Percentiles rank a stretch among this genome's conserved stretches.
Evolutionary conservation across 2,113 vertebrate genomes (phyloP).

Genomic region (Aix galericulata): DNA sequence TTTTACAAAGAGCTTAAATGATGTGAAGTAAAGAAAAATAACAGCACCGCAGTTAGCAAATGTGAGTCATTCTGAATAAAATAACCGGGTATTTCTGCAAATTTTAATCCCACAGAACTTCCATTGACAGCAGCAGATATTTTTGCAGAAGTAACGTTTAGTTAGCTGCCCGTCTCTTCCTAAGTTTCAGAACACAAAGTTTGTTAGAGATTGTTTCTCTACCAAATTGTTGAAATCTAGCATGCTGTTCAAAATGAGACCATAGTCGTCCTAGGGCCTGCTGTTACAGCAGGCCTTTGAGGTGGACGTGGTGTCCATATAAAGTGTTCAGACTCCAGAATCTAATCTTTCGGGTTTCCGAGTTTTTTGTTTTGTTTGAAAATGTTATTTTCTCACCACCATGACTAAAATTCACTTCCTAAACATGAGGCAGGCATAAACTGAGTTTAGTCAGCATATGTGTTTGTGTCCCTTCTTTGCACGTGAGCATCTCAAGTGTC

Average conservation of each 20-base stretch:
- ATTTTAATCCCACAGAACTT: background rate
- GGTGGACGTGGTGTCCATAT: background rate
- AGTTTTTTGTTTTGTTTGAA: background rate
- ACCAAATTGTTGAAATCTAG: background rate
- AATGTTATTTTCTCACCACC: background rate
- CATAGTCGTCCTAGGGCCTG: background rate
- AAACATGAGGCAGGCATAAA: background rate
- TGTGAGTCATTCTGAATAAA: constrained; percentile 50
- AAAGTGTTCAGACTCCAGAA: background rate
- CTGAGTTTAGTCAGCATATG: background rate
- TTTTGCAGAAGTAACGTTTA: constrained; percentile 45
- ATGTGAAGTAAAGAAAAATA: background rate
- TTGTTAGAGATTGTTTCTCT: too few relatives aligned
- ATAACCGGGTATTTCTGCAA: constrained; percentile 39
- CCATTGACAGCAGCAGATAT: background rate
- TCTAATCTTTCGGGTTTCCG: background rate
- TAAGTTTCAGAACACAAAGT: background rate
- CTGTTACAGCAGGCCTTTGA: background rate
- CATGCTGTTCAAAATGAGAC: background rate
- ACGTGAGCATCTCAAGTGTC: background rate
- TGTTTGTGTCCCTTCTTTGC: background rate
- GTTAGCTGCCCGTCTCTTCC: background rate
- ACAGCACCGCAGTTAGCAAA: background rate
- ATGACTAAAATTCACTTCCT: background rate
- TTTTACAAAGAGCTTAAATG: constrained; percentile 25